Evolutionary conservation across 1,140 invertebrate species (phyloP).

Genomic region (Aricia agestis): DNA sequence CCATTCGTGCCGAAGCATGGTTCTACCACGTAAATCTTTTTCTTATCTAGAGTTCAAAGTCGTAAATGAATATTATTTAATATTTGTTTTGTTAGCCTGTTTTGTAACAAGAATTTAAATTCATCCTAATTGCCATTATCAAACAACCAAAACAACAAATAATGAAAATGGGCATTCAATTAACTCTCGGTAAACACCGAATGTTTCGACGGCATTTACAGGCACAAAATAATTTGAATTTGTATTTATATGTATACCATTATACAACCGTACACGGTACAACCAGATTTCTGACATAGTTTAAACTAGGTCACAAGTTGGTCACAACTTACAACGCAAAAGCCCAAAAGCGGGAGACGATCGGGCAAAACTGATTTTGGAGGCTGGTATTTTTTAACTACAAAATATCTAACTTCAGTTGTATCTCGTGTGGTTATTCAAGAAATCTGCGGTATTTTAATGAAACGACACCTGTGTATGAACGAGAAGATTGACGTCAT

Average conservation of each 20-base stretch:
- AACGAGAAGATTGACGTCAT: conserved; percentile 68
- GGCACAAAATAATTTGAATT: not conserved
- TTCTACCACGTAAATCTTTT: too few species aligned
- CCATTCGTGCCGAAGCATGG: too few species aligned
- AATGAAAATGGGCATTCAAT: too few species aligned
- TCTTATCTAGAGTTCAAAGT: too few species aligned
- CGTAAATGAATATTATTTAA: too few species aligned
- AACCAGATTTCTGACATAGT: conserved; percentile 19
- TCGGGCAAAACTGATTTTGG: not conserved
- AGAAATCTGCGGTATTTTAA: conserved; percentile 43
- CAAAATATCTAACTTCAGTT: not conserved
- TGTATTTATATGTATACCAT: too few species aligned
- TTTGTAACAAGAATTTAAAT: too few species aligned
- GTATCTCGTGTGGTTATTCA: conserved; percentile 11
- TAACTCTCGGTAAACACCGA: too few species aligned
- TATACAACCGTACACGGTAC: too few species aligned
- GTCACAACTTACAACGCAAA: conserved; percentile 5
- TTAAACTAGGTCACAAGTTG: conserved; percentile 26
- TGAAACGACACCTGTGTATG: conserved; percentile 61
- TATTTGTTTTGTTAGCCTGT: too few species aligned
- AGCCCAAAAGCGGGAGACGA: conserved; percentile 2
- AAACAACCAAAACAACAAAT: too few species aligned
- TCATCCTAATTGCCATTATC: too few species aligned
- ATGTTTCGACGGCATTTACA: not conserved
- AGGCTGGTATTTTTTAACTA: not conserved